A percentile compares a stretch with the other conserved stretches of the same genome.
These are phyloP conservation scores for Microctenopoma stevenorrisi DNA, from an alignment of 2,797 vertebrate genomes.

Conservation along the genomic window DNA sequence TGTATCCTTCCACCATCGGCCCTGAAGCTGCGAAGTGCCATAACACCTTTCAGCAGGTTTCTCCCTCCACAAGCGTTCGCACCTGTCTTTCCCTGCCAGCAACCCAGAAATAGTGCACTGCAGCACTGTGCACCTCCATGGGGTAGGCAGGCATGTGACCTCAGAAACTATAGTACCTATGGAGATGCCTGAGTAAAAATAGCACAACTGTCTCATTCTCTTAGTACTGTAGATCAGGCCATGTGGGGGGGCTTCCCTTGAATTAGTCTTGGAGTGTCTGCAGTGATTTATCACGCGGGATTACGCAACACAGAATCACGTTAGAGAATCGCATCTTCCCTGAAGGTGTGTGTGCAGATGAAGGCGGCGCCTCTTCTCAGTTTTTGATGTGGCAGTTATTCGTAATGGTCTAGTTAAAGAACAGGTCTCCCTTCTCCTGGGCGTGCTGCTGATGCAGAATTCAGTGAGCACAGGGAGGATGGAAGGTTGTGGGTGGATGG, in stretches of 20 bases:
- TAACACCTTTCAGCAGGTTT: slow-evolving; percentile 71
- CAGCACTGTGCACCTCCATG: slow-evolving; percentile 62
- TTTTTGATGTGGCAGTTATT: slow-evolving; percentile 59
- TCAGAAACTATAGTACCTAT: slow-evolving; percentile 62
- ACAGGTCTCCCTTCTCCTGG: slow-evolving; percentile 62
- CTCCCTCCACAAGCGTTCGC: slow-evolving; percentile 58
- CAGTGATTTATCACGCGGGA: slow-evolving; percentile 66
- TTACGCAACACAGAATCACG: slow-evolving; percentile 67
- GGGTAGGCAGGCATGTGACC: slow-evolving; percentile 66
- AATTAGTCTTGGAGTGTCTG: slow-evolving; percentile 63
- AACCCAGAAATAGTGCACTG: slow-evolving; percentile 76
- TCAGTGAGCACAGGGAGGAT: slow-evolving; percentile 42
- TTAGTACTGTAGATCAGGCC: slow-evolving; percentile 40
- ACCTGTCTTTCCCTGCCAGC: slow-evolving; percentile 74
- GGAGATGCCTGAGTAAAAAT: slow-evolving; percentile 75
- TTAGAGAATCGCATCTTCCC: slow-evolving; percentile 58
- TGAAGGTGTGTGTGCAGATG: slow-evolving; percentile 61
- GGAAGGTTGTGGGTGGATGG: slow-evolving; percentile 59
- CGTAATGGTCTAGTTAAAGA: slow-evolving; percentile 69
- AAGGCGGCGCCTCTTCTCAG: slow-evolving; percentile 32
- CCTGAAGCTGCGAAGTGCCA: slow-evolving; percentile 31
- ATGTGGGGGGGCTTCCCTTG: slow-evolving; percentile 64
- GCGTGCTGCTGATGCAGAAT: slow-evolving; percentile 65
- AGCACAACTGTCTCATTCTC: slow-evolving; percentile 48
- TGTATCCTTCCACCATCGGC: slow-evolving; percentile 42